Conservation (phyloP, 2,113 vertebrate species). For the Pavo muticus region DNA sequence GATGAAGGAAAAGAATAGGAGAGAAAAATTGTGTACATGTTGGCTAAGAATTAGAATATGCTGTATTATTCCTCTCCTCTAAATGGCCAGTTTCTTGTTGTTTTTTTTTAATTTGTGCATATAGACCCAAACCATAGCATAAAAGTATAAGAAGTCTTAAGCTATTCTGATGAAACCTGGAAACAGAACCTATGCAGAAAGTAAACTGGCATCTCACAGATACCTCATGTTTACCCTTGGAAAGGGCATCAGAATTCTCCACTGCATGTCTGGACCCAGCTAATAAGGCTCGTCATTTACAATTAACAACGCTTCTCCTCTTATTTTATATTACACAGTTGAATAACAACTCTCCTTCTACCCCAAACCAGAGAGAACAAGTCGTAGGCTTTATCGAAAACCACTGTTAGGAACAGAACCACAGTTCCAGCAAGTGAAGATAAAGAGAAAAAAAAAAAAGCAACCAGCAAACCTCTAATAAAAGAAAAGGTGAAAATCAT, state of each 20-base stretch:
- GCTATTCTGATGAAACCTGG: not conserved
- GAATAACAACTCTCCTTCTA: conserved; percentile 6
- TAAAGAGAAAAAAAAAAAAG: not conserved
- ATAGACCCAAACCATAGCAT: not conserved
- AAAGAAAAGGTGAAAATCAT: not conserved
- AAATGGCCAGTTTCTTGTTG: not conserved
- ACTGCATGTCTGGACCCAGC: not conserved
- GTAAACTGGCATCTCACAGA: conserved; percentile 8
- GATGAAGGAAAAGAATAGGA: not conserved
- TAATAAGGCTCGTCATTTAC: conserved; percentile 25
- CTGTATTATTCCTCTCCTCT: not conserved
- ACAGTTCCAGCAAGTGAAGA: not conserved
- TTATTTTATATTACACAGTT: not conserved
- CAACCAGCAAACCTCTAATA: not conserved
- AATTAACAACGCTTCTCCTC: conserved; percentile 3
- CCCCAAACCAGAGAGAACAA: not conserved
- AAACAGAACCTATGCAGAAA: not conserved
- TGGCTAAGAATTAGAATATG: not conserved
- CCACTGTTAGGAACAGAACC: not conserved
- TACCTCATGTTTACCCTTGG: not conserved
- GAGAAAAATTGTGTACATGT: not conserved
- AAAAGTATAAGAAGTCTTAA: not conserved
- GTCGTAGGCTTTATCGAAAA: not conserved
- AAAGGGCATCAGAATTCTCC: conserved; percentile 13
- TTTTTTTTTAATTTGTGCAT: not conserved